Evolutionary conservation across 2,113 vertebrate species (phyloP).

Genomic region (Prochilodus magdalenae): DNA sequence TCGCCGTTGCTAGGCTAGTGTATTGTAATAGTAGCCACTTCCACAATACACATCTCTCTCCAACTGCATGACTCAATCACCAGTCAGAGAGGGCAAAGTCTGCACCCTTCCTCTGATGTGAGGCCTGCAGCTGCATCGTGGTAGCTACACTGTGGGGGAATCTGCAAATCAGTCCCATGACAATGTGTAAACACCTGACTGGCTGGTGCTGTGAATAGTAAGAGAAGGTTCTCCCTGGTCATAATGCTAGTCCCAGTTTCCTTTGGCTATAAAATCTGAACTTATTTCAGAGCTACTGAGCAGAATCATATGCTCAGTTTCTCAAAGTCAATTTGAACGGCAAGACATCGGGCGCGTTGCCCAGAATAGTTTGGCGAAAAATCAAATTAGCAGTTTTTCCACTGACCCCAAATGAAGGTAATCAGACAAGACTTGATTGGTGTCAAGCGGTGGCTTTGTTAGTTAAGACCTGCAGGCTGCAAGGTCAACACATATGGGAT

Average conservation of each 20-base stretch:
- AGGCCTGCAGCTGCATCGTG: not conserved
- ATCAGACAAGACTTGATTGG: too few species aligned
- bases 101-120: not conserved
- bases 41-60: not conserved
- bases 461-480: too few species aligned
- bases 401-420: too few species aligned
- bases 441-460: too few species aligned
- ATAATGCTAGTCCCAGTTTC: not conserved
- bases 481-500: too few species aligned
- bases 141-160: not conserved
- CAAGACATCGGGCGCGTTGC: not conserved
- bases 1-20: not conserved
- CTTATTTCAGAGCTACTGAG: not conserved
- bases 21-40: not conserved
- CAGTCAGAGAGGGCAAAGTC: not conserved
- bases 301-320: not conserved
- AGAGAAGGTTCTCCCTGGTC: not conserved
- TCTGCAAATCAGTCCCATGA: conserved; percentile 11
- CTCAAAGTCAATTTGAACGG: not conserved
- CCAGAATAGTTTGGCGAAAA: too few species aligned
- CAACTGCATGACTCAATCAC: not conserved
- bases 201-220: not conserved
- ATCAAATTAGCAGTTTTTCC: too few species aligned
- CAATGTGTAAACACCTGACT: not conserved
- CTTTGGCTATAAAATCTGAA: not conserved